These are phyloP conservation scores for Cenopis cana DNA, from an alignment of 2,888 invertebrate species.

Conservation along the genomic window DNA sequence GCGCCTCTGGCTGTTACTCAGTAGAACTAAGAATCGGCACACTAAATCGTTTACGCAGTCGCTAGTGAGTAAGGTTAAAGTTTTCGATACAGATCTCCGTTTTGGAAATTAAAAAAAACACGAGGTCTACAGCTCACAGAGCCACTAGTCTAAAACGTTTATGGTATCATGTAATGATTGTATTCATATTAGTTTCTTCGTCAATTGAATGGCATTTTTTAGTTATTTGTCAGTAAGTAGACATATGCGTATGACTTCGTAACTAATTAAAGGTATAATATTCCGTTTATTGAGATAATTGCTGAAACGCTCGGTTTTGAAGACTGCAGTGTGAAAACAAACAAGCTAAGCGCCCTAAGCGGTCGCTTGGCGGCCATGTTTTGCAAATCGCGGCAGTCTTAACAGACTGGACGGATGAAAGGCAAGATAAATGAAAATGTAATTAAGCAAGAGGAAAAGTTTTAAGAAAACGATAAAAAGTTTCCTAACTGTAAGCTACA, in stretches of 20 bases:
- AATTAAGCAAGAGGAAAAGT: slow-evolving; percentile 79
- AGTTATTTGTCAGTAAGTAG: not conserved
- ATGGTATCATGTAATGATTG: not conserved
- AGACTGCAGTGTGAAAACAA: slow-evolving; percentile 1
- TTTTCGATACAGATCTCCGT: too few relatives aligned
- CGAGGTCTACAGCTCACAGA: too few relatives aligned
- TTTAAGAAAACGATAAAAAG: slow-evolving; percentile 75
- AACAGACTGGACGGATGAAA: slow-evolving; percentile 60
- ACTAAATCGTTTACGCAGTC: too few relatives aligned
- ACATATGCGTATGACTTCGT: not conserved
- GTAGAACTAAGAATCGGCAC: too few relatives aligned
- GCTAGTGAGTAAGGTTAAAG: too few relatives aligned
- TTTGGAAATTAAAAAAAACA: too few relatives aligned
- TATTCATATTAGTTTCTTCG: too few relatives aligned
- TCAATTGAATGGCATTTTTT: too few relatives aligned
- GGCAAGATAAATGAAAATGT: slow-evolving; percentile 80
- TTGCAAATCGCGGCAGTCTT: slow-evolving; percentile 51
- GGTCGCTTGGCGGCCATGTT: slow-evolving; percentile 55
- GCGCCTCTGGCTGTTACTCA: too few relatives aligned
- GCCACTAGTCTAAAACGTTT: too few relatives aligned
- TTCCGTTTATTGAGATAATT: not conserved
- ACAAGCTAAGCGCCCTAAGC: too few relatives aligned
- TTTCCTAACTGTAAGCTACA: slow-evolving; percentile 68
- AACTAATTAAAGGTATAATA: not conserved
- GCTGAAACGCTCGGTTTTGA: not conserved